phyloP scores from a whole-genome alignment of 2,113 vertebrate genomes.

The Oriolus oriolus region DNA sequence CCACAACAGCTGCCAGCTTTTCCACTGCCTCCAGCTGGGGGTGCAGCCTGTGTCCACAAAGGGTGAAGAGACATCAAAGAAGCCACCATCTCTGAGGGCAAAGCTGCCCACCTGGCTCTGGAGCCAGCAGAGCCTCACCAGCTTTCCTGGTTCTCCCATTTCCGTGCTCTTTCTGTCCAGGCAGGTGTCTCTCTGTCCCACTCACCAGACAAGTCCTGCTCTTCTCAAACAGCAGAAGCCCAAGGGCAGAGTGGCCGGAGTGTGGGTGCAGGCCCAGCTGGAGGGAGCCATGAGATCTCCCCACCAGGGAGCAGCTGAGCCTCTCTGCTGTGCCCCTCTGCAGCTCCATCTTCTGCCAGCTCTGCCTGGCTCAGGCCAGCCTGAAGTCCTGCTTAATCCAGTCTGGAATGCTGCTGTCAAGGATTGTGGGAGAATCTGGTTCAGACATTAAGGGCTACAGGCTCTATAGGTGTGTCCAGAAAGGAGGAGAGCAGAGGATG shows the following conservation, averaged over 20 bases:
- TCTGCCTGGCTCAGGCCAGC: not conserved
- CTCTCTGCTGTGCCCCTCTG: fast-evolving
- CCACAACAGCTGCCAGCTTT: not conserved
- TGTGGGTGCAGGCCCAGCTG: not conserved
- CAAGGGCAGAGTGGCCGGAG: not conserved
- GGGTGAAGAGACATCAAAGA: not conserved
- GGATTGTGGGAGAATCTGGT: not conserved
- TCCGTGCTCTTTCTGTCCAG: not conserved
- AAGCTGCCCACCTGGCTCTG: not conserved
- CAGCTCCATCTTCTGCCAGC: not conserved
- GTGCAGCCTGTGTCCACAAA: not conserved
- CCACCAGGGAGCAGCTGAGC: not conserved
- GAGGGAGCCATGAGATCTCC: not conserved
- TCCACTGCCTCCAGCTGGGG: not conserved
- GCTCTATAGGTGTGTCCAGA: not conserved
- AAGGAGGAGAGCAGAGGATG: not conserved
- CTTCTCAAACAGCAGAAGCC: not conserved
- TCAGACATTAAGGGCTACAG: not conserved
- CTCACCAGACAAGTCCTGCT: not conserved
- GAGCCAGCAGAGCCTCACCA: not conserved
- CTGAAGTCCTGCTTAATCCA: fast-evolving
- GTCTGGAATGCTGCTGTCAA: not conserved
- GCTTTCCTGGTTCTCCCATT: not conserved
- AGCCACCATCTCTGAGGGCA: not conserved
- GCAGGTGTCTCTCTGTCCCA: not conserved